These are phyloP conservation scores for Hydrophis major DNA, from an alignment of 2,797 vertebrate species.

Conservation along the genomic window DNA sequence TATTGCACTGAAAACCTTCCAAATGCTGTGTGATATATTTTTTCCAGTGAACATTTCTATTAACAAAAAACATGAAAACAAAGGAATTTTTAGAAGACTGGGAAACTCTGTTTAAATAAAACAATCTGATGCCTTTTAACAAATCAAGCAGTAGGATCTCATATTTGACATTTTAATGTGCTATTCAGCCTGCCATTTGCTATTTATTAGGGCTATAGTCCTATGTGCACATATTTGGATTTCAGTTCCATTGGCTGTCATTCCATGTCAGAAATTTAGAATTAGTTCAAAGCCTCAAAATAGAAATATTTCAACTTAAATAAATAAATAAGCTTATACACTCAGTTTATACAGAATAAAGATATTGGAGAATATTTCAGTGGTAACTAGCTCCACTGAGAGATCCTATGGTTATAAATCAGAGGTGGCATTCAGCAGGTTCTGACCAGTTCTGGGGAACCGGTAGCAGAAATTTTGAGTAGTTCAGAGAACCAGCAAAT, in stretches of 20 bases:
- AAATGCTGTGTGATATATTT: not conserved
- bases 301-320: not conserved
- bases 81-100: constrained; percentile 11
- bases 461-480: no score
- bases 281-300: not conserved
- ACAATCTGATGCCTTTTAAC: constrained; percentile 4
- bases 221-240: not conserved
- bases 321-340: not conserved
- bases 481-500: no score
- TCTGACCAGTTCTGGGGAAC: no score
- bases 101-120: not conserved
- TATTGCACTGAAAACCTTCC: not conserved
- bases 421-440: no score
- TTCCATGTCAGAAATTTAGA: constrained; percentile 2
- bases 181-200: constrained; percentile 20
- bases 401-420: not conserved
- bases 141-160: constrained; percentile 4
- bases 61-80: not conserved
- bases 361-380: not conserved
- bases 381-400: not conserved
- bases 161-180: constrained; percentile 7
- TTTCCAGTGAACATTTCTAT: constrained; percentile 11
- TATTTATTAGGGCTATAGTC: constrained; percentile 5
- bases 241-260: not conserved
- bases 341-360: not conserved